Evolutionary conservation across 92 coral and sea anemone genomes (phyloP), one percentile per base, ranked within the genome.

Genomic region (Phenganax subtilis): DNA sequence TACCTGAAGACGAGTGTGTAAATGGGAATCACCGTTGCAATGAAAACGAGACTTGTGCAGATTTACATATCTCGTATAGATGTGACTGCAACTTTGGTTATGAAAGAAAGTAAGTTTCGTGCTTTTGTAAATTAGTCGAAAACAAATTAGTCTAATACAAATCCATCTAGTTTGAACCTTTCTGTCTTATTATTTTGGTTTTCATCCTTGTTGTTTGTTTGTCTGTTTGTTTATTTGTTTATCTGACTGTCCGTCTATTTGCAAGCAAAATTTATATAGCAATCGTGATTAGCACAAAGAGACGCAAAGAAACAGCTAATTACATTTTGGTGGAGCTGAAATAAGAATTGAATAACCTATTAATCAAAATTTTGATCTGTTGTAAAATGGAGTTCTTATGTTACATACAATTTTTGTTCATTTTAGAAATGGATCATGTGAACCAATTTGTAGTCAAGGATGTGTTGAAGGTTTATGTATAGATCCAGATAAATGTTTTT

Each of bases 31-130:
- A 92, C 56, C 88, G 86, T 52, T 96, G 99, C 88, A 61, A 88
- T 56, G 68, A 57, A 25, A 81, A 83, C 59, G 92, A 96, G 55
- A 76, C 85, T 17, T 96, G 99, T 63, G 84, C 89, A 20, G 96
- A 96, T 81, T 70, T 67, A 54, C 83, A 89, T 47, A 86, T 87
- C 47, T 77, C 79, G 4, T 92, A 84, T 64, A 78, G 52, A 63
- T 96, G 99, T 87, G 88, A 81, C 31, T 96, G 99, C 76, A 89
- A 77, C 82, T 79, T 85, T 15, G 97, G 97, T 17, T 96, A 92
- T 59, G 75, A 58, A 57, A 81, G 81, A 55, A 75, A 10, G 74
- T 79, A 55, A 73, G 77, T 73, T 31, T 71, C 16, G 51, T 1
- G 76, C 76, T n/a, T 20, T 44, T 8, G 11, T 20, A 20, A 64